These are phyloP conservation scores for Sinocyclocheilus anophthalmus DNA, from an alignment of 2,113 vertebrate genomes.

Conservation along the genomic window DNA sequence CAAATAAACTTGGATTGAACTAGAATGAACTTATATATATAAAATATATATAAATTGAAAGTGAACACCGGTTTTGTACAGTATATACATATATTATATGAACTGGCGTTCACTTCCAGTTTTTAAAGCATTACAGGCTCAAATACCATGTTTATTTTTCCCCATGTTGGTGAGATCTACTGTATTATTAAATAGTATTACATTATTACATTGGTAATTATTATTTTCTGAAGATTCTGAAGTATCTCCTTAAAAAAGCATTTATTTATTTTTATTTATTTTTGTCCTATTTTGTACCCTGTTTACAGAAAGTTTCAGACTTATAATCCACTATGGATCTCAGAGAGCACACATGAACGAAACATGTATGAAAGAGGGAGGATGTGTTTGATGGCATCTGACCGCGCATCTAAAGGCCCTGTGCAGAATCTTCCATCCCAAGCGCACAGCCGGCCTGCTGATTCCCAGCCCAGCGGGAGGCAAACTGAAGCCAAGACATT, in stretches of 20 bases:
- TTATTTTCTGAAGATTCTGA: background rate
- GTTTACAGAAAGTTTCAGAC: background rate
- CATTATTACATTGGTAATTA: background rate
- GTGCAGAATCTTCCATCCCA: slow-evolving; percentile 64
- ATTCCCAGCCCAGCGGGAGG: slow-evolving; percentile 70
- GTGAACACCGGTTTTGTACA: too few species aligned
- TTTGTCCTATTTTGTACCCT: background rate
- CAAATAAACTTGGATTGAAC: background rate
- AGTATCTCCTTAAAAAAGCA: background rate
- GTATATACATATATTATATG: too few species aligned
- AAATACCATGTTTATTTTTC: background rate
- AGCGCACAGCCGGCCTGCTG: slow-evolving; percentile 69
- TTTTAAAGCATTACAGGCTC: background rate
- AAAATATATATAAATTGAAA: too few species aligned
- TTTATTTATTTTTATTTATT: background rate
- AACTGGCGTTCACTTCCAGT: background rate
- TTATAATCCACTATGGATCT: background rate
- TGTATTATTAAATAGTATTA: background rate
- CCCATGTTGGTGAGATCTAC: background rate
- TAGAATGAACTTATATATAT: background rate
- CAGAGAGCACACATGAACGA: background rate
- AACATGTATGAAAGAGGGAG: slow-evolving; percentile 59
- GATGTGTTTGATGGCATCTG: slow-evolving; percentile 71
- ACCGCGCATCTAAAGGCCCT: slow-evolving; percentile 69
- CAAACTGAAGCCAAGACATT: slow-evolving; percentile 53